Conservation (phyloP, 1,140 invertebrate species). For the Zaprionus taronus region DNA sequence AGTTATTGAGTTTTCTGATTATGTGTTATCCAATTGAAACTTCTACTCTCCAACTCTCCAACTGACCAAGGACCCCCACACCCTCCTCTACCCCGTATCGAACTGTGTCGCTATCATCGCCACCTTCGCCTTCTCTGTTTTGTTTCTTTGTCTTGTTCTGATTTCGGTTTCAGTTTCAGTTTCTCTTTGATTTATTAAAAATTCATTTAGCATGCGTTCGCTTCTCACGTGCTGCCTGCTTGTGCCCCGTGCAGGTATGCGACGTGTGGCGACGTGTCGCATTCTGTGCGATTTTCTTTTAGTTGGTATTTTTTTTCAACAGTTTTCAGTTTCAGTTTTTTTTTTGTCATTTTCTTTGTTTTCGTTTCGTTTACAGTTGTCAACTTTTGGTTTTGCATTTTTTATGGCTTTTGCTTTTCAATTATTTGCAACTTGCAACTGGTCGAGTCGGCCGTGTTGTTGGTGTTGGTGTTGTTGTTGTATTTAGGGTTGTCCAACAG, state of each 20-base stretch:
- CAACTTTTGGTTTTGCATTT: conserved; percentile 55
- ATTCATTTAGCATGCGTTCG: conserved; percentile 55
- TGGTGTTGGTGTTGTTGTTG: conserved; percentile 23
- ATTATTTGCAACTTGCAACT: conserved; percentile 60
- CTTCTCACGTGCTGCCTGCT: conserved; percentile 32
- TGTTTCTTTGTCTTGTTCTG: conserved; percentile 1
- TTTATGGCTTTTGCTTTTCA: conserved; percentile 33
- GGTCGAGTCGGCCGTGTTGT: conserved; percentile 26
- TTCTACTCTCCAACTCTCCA: too few species aligned
- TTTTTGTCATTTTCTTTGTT: conserved; percentile 9
- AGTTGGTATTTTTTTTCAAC: not conserved
- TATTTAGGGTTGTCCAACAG: not conserved
- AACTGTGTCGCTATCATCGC: not conserved
- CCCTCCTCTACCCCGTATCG: not conserved
- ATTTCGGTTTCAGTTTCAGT: conserved; percentile 6
- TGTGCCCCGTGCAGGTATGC: not conserved
- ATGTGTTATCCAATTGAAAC: not conserved
- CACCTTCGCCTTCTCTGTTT: not conserved
- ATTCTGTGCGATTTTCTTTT: conserved; percentile 1
- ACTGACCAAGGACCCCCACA: not conserved
- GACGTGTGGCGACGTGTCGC: conserved; percentile 6
- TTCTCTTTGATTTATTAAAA: conserved; percentile 59
- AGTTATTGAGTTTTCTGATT: not conserved
- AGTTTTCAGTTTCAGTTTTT: conserved; percentile 8
- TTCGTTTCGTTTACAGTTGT: conserved; percentile 50